Conservation (phyloP, 2,113 vertebrate genomes). For the Lepus timidus region DNA sequence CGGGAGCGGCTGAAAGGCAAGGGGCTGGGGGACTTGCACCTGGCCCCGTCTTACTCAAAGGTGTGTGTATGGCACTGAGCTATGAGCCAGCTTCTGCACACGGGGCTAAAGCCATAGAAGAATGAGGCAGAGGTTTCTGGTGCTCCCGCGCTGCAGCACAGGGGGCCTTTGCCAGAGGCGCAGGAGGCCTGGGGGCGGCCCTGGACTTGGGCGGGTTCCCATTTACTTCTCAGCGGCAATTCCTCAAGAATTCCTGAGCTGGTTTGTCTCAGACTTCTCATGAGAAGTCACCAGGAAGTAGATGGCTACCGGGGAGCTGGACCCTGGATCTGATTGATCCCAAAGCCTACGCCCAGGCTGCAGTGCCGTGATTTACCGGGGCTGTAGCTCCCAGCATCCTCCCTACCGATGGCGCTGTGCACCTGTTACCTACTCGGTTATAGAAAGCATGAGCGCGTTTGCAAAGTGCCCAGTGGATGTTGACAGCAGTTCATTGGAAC, state of each 20-base stretch:
- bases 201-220: rapidly evolving
- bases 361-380: rapidly evolving
- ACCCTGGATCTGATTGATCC: background rate
- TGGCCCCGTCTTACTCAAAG: background rate
- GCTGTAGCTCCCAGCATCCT: background rate
- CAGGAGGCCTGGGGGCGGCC: background rate
- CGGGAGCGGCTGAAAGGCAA: background rate
- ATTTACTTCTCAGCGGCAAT: background rate
- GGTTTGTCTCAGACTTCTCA: background rate
- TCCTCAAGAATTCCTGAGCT: background rate
- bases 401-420: rapidly evolving
- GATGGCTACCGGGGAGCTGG: background rate
- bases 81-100: rapidly evolving
- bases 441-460: background rate
- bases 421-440: rapidly evolving
- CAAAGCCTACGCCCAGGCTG: background rate
- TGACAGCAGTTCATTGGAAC: background rate
- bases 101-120: background rate
- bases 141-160: rapidly evolving
- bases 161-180: background rate
- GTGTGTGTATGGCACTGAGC: background rate
- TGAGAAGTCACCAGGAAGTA: background rate
- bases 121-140: background rate
- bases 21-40: background rate
- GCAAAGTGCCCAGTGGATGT: rapidly evolving